Percentiles rank a stretch among this genome's conserved stretches.
phyloP scores from a whole-genome alignment of 2,113 vertebrate genomes.

The Equus quagga region DNA sequence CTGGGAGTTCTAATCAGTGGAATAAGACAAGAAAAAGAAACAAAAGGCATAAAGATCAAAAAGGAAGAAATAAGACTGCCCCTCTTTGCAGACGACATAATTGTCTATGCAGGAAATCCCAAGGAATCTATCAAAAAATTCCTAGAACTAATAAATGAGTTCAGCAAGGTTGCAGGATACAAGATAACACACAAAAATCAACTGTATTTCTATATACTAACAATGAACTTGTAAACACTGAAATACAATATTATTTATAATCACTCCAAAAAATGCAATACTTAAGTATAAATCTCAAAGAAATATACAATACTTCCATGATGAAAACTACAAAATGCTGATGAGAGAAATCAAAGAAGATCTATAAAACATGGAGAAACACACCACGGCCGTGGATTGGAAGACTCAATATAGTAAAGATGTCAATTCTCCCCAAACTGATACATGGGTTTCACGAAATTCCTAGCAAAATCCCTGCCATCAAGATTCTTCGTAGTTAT shows the following conservation, averaged over 20 bases:
- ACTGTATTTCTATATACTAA: neutral
- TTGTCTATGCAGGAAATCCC: neutral
- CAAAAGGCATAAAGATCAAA: neutral
- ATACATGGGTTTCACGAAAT: neutral
- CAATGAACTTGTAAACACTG: neutral
- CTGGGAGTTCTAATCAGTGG: neutral
- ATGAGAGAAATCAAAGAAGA: neutral
- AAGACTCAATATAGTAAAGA: neutral
- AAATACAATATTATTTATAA: neutral
- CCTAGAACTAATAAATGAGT: neutral
- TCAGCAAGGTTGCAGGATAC: neutral
- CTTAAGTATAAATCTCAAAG: neutral
- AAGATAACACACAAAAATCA: neutral
- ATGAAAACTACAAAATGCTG: neutral
- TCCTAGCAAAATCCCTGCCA: neutral
- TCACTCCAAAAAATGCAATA: neutral
- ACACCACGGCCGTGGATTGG: neutral
- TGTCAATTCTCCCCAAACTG: neutral
- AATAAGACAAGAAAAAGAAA: neutral
- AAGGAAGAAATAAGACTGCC: neutral
- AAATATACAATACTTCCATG: neutral
- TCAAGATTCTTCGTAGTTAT: neutral
- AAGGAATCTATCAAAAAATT: neutral
- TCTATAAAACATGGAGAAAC: neutral
- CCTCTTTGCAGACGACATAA: neutral